phyloP scores from a whole-genome alignment of 1,140 invertebrate species.

The Hypsibius dujardini region DNA sequence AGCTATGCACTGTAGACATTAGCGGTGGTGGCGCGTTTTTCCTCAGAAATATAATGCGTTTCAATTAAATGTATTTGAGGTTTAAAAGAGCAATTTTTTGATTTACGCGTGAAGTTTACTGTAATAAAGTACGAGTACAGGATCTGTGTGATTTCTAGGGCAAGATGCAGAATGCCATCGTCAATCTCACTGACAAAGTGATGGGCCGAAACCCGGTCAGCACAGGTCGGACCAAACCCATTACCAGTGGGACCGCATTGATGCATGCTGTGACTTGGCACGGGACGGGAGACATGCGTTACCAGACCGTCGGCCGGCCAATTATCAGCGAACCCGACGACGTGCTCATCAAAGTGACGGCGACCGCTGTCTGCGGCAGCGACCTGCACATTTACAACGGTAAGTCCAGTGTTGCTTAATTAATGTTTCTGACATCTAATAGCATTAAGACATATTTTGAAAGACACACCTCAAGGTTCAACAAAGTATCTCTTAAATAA shows the following conservation, averaged over 20 bases:
- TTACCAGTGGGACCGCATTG: background rate
- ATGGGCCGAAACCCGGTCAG: slow-evolving; percentile 7
- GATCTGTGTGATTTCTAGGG: background rate
- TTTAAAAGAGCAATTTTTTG: too few species aligned
- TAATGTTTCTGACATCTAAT: too few species aligned
- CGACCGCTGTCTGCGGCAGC: slow-evolving; percentile 23
- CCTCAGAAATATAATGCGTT: too few species aligned
- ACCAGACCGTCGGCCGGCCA: slow-evolving; percentile 1
- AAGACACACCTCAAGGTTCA: too few species aligned
- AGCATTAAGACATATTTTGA: too few species aligned
- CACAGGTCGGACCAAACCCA: background rate
- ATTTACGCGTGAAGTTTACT: too few species aligned
- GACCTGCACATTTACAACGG: slow-evolving; percentile 23
- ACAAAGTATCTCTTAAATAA: too few species aligned
- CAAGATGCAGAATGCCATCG: background rate
- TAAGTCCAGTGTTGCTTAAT: too few species aligned
- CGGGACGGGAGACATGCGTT: background rate
- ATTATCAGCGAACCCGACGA: slow-evolving; percentile 21
- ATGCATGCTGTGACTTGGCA: slow-evolving; percentile 9
- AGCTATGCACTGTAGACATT: too few species aligned
- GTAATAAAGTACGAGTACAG: too few species aligned
- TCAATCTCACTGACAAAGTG: background rate
- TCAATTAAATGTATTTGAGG: too few species aligned
- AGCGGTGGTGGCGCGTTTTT: too few species aligned
- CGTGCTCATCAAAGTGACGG: slow-evolving; percentile 20